Evolutionary conservation across 2,797 vertebrate genomes (phyloP).

Genomic region (Phoebastria nigripes): DNA sequence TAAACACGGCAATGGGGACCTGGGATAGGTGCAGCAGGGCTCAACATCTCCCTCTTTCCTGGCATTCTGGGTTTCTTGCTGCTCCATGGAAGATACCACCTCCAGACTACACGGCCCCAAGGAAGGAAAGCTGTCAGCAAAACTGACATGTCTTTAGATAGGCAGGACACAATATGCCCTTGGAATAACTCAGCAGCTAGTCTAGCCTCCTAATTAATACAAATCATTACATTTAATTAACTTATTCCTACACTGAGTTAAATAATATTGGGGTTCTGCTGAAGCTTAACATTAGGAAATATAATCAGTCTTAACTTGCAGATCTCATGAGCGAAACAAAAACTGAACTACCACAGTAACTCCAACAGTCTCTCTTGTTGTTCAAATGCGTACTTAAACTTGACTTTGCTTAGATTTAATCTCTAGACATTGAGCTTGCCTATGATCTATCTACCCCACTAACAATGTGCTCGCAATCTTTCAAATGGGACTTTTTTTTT

Average conservation of each 20-base stretch:
- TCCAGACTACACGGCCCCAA: too few relatives aligned
- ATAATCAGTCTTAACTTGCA: too few relatives aligned
- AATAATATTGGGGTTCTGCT: background rate
- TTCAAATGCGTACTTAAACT: background rate
- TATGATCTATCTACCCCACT: background rate
- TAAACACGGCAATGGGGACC: fast-evolving
- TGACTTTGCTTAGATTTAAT: background rate
- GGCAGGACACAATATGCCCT: background rate
- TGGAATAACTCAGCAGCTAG: background rate
- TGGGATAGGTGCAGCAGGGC: background rate
- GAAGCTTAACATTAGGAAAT: background rate
- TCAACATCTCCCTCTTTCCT: too few relatives aligned
- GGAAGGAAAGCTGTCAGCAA: background rate
- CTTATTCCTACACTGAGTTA: background rate
- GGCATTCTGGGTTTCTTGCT: background rate
- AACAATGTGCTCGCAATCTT: fast-evolving
- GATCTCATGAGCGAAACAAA: background rate
- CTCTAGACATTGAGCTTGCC: background rate
- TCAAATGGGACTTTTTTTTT: background rate
- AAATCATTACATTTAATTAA: background rate
- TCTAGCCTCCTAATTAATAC: background rate
- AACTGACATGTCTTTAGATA: background rate
- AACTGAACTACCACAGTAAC: too few relatives aligned
- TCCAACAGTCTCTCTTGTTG: too few relatives aligned
- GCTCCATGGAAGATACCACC: background rate